Base-by-base conservation (phyloP, 1,140 invertebrate genomes). In the Caenorhabditis briggsae region DNA sequence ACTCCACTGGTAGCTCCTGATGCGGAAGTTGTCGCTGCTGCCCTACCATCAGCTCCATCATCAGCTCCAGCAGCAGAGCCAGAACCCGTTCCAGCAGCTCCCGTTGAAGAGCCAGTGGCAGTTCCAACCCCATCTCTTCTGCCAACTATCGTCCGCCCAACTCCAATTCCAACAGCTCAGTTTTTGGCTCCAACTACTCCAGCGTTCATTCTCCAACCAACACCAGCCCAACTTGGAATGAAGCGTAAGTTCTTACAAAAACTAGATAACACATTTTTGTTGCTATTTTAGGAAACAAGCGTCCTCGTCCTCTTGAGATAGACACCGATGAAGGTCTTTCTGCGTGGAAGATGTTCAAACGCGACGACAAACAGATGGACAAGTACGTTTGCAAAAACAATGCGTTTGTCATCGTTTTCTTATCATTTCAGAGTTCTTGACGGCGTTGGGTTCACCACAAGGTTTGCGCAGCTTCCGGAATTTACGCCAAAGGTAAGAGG, bases 391-490 rank as follows among this genome's bases (percentile, higher is more conserved):
- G 48, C 43, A 48, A 53, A 41, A 14, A 7, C n/a, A 9, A 5
- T 5, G n/a, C 7, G 64, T 56, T 33, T 83, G 55, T 59, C 55
- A 59, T 83, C 55, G 41, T 59, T 23, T 55, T 23, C 58, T 83
- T 48, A 83, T 83, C 18, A 59, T 46, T 83, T 83, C n/a, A 83
- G 82, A 83, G 14, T 83, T 43, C 82, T 83, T 23, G 82, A 14
- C 20, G 59, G 33, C 41, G 58, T 83, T 61, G 82, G 58, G 55
- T 83, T 83, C 82, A 83, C 55, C 55, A 53, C 58, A 12, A 83
- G 59, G 43, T 83, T 83, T 25, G 82, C 82, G 55, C 82, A 64
- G 55, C 55, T 83, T 58, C 82, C 82, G 55, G 82, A 58, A 83
- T 83, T 83, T 61, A 64, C 82, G 55, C 82, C 82, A 16, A 64